Percentiles rank a stretch among this genome's conserved stretches.
Evolutionary conservation across 2,888 invertebrate genomes (phyloP).

Genomic region (Phyllotreta cruciferae): DNA sequence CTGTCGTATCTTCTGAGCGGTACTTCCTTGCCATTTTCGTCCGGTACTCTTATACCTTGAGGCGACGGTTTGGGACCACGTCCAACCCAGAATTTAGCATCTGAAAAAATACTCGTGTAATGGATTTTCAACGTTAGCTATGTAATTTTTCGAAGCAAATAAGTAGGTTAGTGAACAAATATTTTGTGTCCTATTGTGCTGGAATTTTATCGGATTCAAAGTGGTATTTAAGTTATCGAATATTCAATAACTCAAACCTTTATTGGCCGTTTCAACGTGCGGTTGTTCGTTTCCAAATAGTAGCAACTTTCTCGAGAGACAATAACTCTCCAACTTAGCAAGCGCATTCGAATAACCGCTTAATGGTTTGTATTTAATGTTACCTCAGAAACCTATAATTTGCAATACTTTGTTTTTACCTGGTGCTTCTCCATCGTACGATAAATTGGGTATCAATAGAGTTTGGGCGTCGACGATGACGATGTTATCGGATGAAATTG

Average conservation of each 20-base stretch:
- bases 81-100: slow-evolving; percentile 95
- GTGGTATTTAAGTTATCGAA: slow-evolving; percentile 14
- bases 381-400: background rate
- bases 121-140: background rate
- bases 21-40: slow-evolving; percentile 86
- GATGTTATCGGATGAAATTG: slow-evolving; percentile 83
- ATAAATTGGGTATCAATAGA: slow-evolving; percentile 86
- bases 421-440: slow-evolving; percentile 92
- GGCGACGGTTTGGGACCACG: slow-evolving; percentile 81
- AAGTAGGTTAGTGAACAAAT: background rate
- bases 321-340: background rate
- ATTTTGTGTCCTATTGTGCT: background rate
- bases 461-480: slow-evolving; percentile 94
- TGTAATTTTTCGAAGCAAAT: background rate
- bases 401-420: slow-evolving; percentile 64
- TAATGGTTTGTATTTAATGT: background rate
- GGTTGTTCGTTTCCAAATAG: too few relatives aligned
- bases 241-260: background rate
- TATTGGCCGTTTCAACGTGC: slow-evolving; percentile 1
- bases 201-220: slow-evolving; percentile 1
- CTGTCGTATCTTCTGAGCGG: slow-evolving; percentile 82
- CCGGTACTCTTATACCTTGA: slow-evolving; percentile 84
- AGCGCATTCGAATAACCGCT: background rate
- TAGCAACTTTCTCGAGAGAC: too few relatives aligned
- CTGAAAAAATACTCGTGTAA: slow-evolving; percentile 61